Evolutionary conservation across 2,797 vertebrate species (phyloP).

Genomic region (Anabacerthia variegaticeps): DNA sequence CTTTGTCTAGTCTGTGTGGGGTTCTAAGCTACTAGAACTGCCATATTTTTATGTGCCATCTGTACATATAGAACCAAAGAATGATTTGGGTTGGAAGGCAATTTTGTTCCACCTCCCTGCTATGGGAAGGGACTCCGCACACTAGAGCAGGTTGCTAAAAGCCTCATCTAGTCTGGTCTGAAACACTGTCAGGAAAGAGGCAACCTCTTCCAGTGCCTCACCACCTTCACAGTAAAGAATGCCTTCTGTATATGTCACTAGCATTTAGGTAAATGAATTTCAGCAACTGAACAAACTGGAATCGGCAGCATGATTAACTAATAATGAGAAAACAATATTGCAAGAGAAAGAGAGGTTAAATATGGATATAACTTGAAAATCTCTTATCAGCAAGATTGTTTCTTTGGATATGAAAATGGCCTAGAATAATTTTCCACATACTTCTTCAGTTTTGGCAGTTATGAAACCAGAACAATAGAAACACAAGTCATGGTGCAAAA

Average conservation of each 20-base stretch:
- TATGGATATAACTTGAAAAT: background rate
- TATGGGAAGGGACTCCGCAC: background rate
- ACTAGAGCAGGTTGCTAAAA: background rate
- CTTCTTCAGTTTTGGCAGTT: background rate
- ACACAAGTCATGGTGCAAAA: background rate
- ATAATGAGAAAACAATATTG: background rate
- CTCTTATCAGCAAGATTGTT: background rate
- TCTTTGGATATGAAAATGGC: background rate
- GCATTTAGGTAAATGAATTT: background rate
- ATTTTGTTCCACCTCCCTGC: background rate
- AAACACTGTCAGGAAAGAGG: background rate
- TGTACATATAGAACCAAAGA: background rate
- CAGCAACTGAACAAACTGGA: background rate
- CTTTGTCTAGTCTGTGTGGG: background rate
- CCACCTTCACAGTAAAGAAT: background rate
- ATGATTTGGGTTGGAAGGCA: background rate
- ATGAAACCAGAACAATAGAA: background rate
- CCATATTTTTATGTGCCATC: fast-evolving
- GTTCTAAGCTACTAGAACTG: background rate
- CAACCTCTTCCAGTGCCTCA: background rate
- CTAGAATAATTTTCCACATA: background rate
- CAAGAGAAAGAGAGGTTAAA: background rate
- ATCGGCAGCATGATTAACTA: background rate
- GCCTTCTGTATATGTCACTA: background rate
- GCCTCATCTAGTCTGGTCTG: background rate